Base-by-base conservation (phyloP, 2,888 invertebrate genomes). In the Pomacea canaliculata region DNA sequence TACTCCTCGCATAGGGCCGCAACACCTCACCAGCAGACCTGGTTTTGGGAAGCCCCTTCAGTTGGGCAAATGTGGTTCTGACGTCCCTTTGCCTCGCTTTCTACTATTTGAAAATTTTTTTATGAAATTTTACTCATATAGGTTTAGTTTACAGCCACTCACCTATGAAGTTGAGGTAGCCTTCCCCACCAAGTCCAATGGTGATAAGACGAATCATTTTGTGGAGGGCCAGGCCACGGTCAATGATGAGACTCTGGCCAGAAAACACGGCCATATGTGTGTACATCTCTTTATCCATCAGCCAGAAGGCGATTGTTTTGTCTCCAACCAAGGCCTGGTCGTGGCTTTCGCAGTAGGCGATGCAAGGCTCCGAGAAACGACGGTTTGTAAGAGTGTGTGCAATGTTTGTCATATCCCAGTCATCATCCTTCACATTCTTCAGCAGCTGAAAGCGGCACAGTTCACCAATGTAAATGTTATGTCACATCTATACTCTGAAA, bases 271-370 rank as follows among this genome's bases (percentile, higher is more conserved):
- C 97, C 99, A 99, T 99, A 91, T 96, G 95, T 0, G 96, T 95
- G 91, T 99, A 99, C 98, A 99, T 99, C 84, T 97, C 97, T 84
- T 97, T 97, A 92, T 99, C 98, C 98, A 99, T 98, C 83, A 99
- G 91, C 99, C 99, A 99, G 92, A 99, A 99, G 1, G 99, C 99
- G 66, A 99, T 94, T 0, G 99, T 98, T 91, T 99, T 99, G 91
- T 99, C 99, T 0, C 99, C 91, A 1, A 91, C 90, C 23, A 91
- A 81, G 69, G 94, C 94, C 93, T 99, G 99, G 90, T 99, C 99
- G 87, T 99, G 99, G 56, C 98, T 98, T 92, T 99, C 99, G 1
- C 96, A 96, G 89, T 99, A 99, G 0, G 99, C 97, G 0, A 99
- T 95, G n/a, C 96, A 96, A 78, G 95, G 95, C 91, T 99, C 99